These are phyloP conservation scores for Pitta sordida DNA, from an alignment of 2,113 vertebrate species.

Conservation along the genomic window DNA sequence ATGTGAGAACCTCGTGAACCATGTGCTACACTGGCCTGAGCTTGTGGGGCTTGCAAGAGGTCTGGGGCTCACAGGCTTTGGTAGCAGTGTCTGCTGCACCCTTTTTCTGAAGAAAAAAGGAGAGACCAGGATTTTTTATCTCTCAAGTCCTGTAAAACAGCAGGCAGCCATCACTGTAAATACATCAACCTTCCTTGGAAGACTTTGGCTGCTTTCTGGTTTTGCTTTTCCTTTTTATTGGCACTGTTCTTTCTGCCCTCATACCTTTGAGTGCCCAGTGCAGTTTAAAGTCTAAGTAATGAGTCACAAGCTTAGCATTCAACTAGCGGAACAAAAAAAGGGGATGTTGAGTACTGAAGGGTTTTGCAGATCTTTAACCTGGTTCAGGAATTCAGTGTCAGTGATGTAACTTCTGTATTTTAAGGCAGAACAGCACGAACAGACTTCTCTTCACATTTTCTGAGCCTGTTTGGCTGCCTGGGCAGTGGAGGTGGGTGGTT, in stretches of 20 bases:
- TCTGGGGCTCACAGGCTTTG: not conserved
- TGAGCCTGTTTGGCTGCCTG: not conserved
- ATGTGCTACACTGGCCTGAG: fast-evolving
- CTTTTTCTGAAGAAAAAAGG: not conserved
- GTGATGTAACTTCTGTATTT: not conserved
- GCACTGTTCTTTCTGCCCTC: not conserved
- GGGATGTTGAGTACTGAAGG: not conserved
- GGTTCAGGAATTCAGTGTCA: not conserved
- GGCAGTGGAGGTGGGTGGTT: not conserved
- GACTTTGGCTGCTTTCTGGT: not conserved
- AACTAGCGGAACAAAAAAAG: not conserved
- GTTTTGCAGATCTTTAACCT: not conserved
- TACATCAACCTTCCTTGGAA: not conserved
- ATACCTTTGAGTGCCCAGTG: not conserved
- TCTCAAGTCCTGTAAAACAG: not conserved
- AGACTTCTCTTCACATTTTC: not conserved
- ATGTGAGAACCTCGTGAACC: not conserved
- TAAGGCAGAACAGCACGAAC: not conserved
- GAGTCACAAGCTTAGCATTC: not conserved
- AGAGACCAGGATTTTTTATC: not conserved
- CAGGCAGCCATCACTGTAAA: not conserved
- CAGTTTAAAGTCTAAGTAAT: not conserved
- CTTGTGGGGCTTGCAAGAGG: not conserved
- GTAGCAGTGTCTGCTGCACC: not conserved
- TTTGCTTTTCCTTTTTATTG: not conserved